Percentiles rank a stretch among this genome's conserved stretches.
Conservation (phyloP, 2,797 vertebrate species). For the Emydoidea blandingii region DNA sequence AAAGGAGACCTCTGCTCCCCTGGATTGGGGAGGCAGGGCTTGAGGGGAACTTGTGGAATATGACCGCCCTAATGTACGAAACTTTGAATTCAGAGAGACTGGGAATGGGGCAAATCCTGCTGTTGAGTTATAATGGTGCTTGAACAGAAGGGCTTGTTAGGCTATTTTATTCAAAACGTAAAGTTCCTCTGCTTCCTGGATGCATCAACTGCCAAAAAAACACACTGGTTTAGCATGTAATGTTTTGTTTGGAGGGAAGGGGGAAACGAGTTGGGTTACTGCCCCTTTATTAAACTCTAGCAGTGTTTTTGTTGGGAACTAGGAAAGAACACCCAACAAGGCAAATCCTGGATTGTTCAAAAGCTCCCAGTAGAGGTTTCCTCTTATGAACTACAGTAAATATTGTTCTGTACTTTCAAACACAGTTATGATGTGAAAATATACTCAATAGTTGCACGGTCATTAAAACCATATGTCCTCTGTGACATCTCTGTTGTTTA, state of each 20-base stretch:
- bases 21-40: background rate
- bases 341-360: slow-evolving; percentile 64
- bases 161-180: slow-evolving; percentile 49
- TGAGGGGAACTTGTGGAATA: background rate
- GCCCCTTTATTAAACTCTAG: slow-evolving; percentile 65
- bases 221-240: slow-evolving; percentile 60
- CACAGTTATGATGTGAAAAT: background rate
- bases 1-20: slow-evolving; percentile 29
- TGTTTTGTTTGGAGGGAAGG: slow-evolving; percentile 42
- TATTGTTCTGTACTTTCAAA: slow-evolving; percentile 44
- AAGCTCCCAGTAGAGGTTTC: slow-evolving; percentile 26
- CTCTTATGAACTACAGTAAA: slow-evolving; percentile 36
- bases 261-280: slow-evolving; percentile 49
- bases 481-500: slow-evolving; percentile 34
- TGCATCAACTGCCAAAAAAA: slow-evolving; percentile 54
- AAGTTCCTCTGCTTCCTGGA: slow-evolving; percentile 57
- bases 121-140: slow-evolving; percentile 35
- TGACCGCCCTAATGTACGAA: slow-evolving; percentile 2
- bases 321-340: slow-evolving; percentile 57
- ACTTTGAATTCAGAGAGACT: background rate
- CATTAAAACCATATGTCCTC: slow-evolving; percentile 55
- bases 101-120: background rate
- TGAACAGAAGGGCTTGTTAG: slow-evolving; percentile 31
- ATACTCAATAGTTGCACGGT: slow-evolving; percentile 36
- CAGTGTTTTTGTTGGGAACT: slow-evolving; percentile 56